These are phyloP conservation scores for Stegodyphus dumicola DNA, from an alignment of 1,140 invertebrate genomes.

Conservation along the genomic window DNA sequence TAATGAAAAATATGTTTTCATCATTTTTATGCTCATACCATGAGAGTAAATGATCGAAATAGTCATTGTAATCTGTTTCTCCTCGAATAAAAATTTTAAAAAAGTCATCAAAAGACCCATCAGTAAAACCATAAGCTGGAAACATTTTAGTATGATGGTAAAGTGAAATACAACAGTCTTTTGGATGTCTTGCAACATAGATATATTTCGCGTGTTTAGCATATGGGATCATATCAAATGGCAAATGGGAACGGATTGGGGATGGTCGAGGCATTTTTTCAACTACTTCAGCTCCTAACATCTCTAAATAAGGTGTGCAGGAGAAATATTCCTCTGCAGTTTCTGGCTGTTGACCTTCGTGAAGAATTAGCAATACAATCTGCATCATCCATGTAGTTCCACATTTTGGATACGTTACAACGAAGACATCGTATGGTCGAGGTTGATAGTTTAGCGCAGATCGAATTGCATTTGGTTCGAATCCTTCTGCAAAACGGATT, in stretches of 20 bases:
- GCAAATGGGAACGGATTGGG: conserved; percentile 78
- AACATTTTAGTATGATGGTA: conserved; percentile 78
- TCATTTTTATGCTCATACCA: conserved; percentile 66
- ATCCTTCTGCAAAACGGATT: conserved; percentile 1
- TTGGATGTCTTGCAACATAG: conserved; percentile 85
- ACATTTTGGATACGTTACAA: conserved; percentile 63
- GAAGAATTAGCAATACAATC: conserved; percentile 43
- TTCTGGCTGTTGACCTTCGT: conserved; percentile 5
- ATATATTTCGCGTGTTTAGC: conserved; percentile 72
- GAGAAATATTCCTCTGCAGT: background rate
- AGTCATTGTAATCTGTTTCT: conserved; percentile 68
- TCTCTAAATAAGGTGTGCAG: conserved; percentile 30
- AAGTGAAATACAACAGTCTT: conserved; percentile 86
- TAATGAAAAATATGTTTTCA: conserved; percentile 65
- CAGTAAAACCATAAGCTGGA: conserved; percentile 27
- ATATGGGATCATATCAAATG: conserved; percentile 76
- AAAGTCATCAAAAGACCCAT: conserved; percentile 66
- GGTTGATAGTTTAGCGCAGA: conserved; percentile 55
- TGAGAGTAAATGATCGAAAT: conserved; percentile 67
- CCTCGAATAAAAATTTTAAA: conserved; percentile 67
- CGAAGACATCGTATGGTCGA: conserved; percentile 45
- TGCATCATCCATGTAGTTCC: conserved; percentile 62
- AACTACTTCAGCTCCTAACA: conserved; percentile 44
- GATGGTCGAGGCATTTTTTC: conserved; percentile 41
- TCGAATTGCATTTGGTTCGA: conserved; percentile 7